phyloP scores from a whole-genome alignment of 2,113 vertebrate genomes.

The Anas platyrhynchos region DNA sequence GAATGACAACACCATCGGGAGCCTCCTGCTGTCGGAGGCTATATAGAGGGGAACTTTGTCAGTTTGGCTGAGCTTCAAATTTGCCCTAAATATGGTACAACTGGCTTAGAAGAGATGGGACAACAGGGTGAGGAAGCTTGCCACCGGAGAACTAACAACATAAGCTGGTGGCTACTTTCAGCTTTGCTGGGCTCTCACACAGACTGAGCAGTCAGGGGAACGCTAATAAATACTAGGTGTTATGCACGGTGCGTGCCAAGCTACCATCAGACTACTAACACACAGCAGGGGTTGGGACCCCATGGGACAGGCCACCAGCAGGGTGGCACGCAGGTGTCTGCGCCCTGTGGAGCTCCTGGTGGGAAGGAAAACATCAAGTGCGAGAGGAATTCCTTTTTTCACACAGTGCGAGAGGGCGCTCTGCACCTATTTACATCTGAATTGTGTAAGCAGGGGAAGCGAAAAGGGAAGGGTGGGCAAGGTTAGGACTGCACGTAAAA shows the following conservation, averaged over 20 bases:
- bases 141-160: constrained; percentile 32
- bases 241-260: neutral
- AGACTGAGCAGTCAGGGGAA: neutral
- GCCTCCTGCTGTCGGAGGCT: constrained; percentile 71
- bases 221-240: constrained; percentile 44
- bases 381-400: neutral
- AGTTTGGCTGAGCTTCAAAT: constrained; percentile 75
- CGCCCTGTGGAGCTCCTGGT: fast-evolving
- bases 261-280: neutral
- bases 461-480: constrained; percentile 11
- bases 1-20: constrained; percentile 72
- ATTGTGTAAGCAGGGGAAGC: neutral
- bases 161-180: constrained; percentile 4
- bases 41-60: constrained; percentile 68
- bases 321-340: constrained; percentile 1
- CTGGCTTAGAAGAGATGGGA: constrained; percentile 58
- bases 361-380: neutral
- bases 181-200: constrained; percentile 3
- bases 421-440: neutral
- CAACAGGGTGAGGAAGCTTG: constrained; percentile 33
- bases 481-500: neutral
- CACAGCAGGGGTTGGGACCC: constrained; percentile 8
- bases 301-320: neutral
- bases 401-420: neutral
- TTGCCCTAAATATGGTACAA: constrained; percentile 64